A percentile compares a stretch with the other conserved stretches of the same genome.
These are phyloP conservation scores for Rallus crepitans DNA, from an alignment of 2,797 vertebrate genomes.

Conservation along the genomic window DNA sequence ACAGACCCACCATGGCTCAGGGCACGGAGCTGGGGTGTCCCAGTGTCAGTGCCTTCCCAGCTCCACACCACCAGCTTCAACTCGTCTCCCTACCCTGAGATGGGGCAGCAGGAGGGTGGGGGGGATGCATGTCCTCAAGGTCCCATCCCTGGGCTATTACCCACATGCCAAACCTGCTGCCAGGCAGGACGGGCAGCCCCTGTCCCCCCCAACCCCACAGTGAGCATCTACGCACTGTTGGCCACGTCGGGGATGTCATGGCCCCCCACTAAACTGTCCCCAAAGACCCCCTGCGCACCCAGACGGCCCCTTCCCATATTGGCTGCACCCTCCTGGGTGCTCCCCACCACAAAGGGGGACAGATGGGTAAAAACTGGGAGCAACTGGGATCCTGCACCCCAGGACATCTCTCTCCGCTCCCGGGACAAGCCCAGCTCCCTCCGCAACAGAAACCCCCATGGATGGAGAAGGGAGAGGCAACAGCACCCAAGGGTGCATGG, in stretches of 20 bases:
- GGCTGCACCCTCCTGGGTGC: accelerated
- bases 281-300: accelerated
- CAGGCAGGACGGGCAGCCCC: background rate
- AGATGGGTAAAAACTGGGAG: background rate
- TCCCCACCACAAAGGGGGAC: accelerated
- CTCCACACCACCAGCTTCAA: background rate
- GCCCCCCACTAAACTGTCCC: background rate
- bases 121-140: too few species aligned
- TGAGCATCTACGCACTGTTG: too few species aligned
- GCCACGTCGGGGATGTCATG: accelerated
- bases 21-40: accelerated
- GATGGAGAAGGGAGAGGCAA: too few species aligned
- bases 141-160: background rate
- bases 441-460: accelerated
- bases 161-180: accelerated
- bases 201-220: too few species aligned
- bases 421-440: accelerated
- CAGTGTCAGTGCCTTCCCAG: accelerated
- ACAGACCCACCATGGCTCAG: accelerated
- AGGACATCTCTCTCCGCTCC: too few species aligned
- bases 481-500: too few species aligned
- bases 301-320: accelerated
- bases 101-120: too few species aligned
- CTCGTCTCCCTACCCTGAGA: accelerated
- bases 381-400: background rate